Evolutionary conservation across 2,797 vertebrate species (phyloP).

Genomic region (Oophaga sylvatica): DNA sequence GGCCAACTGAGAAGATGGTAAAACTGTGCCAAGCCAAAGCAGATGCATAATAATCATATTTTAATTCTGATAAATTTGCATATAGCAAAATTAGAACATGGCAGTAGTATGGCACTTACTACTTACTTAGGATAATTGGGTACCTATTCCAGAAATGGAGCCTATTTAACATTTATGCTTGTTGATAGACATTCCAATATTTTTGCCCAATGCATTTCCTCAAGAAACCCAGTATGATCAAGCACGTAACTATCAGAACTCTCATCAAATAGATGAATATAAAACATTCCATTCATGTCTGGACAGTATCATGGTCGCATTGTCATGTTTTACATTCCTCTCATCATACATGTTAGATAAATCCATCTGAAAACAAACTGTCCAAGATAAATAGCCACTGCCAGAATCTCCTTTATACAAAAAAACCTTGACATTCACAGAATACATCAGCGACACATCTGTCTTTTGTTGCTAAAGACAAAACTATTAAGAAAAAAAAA

Average conservation of each 20-base stretch:
- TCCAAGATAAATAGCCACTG: background rate
- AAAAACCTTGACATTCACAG: background rate
- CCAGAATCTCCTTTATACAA: background rate
- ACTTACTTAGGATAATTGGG: too few relatives aligned
- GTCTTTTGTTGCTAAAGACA: background rate
- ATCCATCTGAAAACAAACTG: background rate
- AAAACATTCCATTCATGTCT: background rate
- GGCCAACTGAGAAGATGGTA: too few relatives aligned
- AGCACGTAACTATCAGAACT: background rate
- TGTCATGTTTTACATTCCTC: background rate
- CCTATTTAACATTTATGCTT: too few relatives aligned
- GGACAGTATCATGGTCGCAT: background rate
- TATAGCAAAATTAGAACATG: too few relatives aligned
- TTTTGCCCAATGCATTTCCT: background rate
- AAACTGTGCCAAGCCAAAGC: too few relatives aligned
- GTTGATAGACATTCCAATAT: too few relatives aligned
- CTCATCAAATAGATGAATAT: too few relatives aligned
- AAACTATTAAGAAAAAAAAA: background rate
- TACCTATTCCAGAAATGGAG: too few relatives aligned
- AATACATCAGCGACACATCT: background rate
- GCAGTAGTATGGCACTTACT: too few relatives aligned
- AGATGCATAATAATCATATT: too few relatives aligned
- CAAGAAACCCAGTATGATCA: background rate
- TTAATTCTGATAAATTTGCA: too few relatives aligned
- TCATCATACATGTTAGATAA: background rate